These are phyloP conservation scores for Artibeus lituratus DNA, from an alignment of 2,797 vertebrate species.

Conservation along the genomic window DNA sequence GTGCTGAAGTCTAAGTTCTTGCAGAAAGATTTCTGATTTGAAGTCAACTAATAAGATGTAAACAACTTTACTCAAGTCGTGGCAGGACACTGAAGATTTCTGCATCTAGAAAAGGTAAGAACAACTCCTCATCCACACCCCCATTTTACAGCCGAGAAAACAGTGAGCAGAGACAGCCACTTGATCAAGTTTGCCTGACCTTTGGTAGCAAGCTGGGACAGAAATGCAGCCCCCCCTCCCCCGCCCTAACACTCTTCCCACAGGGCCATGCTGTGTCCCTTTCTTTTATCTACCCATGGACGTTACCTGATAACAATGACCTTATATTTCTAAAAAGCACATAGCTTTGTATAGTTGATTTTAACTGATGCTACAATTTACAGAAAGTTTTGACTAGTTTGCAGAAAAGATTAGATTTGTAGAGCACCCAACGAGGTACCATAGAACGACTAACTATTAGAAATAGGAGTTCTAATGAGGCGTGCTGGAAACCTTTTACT, in stretches of 20 bases:
- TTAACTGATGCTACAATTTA: slow-evolving; percentile 11
- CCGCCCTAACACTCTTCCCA: neutral
- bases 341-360: neutral
- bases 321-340: neutral
- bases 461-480: slow-evolving; percentile 77
- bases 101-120: neutral
- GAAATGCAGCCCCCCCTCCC: neutral
- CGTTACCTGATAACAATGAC: neutral
- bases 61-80: neutral
- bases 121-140: neutral
- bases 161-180: neutral
- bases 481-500: slow-evolving; percentile 71
- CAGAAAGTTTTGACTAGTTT: slow-evolving; percentile 28
- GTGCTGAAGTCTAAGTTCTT: neutral
- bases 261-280: neutral
- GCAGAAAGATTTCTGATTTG: neutral
- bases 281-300: slow-evolving; percentile 13
- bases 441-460: slow-evolving; percentile 68
- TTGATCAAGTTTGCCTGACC: neutral
- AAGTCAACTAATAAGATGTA: slow-evolving; percentile 34
- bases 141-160: neutral
- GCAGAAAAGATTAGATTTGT: slow-evolving; percentile 59
- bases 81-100: neutral
- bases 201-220: neutral
- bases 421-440: slow-evolving; percentile 54